Evolutionary conservation across 2,113 vertebrate genomes (phyloP).

Genomic region (Siniperca knerii): DNA sequence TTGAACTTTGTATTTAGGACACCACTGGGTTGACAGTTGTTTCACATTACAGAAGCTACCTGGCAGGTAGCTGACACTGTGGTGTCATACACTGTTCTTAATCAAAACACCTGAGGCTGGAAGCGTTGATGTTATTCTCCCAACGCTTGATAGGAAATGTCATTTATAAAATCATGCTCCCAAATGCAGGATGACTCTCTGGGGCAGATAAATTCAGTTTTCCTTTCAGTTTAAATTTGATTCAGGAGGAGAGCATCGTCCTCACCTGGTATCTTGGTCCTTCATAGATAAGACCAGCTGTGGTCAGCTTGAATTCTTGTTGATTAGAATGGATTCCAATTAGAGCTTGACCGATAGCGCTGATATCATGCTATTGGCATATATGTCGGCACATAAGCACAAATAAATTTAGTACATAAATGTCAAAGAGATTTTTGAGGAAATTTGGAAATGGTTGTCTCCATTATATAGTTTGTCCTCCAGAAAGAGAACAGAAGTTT

Average conservation of each 20-base stretch:
- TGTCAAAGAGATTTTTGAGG: not conserved
- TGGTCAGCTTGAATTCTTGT: no score
- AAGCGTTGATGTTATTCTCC: no score
- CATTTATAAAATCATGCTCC: not conserved
- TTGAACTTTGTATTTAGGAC: constrained; percentile 30
- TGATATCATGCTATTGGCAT: not conserved
- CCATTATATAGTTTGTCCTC: not conserved
- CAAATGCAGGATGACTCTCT: no score
- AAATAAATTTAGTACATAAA: not conserved
- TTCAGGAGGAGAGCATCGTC: not conserved
- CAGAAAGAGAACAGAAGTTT: not conserved
- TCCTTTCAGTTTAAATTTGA: not conserved
- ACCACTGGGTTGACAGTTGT: not conserved
- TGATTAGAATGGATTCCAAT: not conserved
- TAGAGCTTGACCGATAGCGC: not conserved
- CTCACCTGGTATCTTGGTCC: not conserved
- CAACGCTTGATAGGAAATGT: not conserved
- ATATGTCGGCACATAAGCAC: not conserved
- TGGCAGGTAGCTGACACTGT: not conserved
- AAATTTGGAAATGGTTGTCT: not conserved
- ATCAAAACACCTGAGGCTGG: constrained; percentile 2
- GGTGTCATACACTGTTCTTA: not conserved
- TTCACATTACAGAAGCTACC: constrained; percentile 22
- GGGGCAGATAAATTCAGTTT: not conserved
- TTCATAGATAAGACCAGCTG: not conserved